phyloP scores from a whole-genome alignment of 2,888 invertebrate genomes.

The Dinocampus coccinellae region DNA sequence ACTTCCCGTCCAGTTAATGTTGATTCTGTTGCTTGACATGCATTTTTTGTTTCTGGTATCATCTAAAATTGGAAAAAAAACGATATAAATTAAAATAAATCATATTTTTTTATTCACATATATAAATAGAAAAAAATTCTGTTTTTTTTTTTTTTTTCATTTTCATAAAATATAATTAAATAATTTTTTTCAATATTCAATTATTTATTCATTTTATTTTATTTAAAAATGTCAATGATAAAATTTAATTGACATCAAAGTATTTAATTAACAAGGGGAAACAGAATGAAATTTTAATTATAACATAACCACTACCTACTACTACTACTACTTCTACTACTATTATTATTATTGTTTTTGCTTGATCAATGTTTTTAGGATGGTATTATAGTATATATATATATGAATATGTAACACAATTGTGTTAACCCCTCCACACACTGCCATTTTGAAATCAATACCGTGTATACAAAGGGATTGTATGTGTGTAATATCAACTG shows the following conservation, averaged over 20 bases:
- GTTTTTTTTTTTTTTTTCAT: no score
- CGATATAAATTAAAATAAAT: background rate
- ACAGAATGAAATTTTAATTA: slow-evolving; percentile 2
- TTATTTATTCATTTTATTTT: background rate
- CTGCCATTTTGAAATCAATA: slow-evolving; percentile 59
- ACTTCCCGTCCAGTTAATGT: slow-evolving; percentile 45
- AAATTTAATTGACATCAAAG: background rate
- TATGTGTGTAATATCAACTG: no score
- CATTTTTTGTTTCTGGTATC: slow-evolving; percentile 60
- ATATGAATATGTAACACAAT: slow-evolving; percentile 39
- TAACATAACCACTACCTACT: no score
- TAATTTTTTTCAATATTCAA: background rate
- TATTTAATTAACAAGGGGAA: background rate
- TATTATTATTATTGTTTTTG: background rate
- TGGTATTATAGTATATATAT: slow-evolving; percentile 52
- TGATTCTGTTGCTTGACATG: slow-evolving; percentile 51
- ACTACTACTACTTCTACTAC: no score
- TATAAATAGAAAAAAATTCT: no score
- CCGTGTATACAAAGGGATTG: no score
- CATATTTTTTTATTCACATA: no score
- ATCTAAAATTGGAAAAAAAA: slow-evolving; percentile 50
- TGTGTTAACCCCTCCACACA: slow-evolving; percentile 48
- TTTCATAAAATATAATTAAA: background rate
- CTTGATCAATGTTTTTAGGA: slow-evolving; percentile 53
- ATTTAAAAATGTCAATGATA: background rate